Percentiles rank a stretch among this genome's conserved stretches.
Conservation (phyloP, 2,113 vertebrate species). For the Mobula birostris region DNA sequence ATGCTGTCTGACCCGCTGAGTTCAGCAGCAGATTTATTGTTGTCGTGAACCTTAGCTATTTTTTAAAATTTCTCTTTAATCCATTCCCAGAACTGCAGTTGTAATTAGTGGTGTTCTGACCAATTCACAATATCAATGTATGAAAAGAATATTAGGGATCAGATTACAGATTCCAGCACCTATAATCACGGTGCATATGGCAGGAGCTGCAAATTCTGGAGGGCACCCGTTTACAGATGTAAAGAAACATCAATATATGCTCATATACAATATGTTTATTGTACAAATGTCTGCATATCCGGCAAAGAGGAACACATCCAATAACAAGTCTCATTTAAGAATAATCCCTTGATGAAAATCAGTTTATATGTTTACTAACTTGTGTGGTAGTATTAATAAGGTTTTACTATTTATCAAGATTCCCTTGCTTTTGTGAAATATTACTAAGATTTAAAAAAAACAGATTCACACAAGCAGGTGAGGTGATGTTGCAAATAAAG, state of each 20-base stretch:
- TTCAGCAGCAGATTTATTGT: too few relatives aligned
- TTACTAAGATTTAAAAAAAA: neutral
- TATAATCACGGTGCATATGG: neutral
- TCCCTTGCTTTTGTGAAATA: neutral
- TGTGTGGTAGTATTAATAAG: neutral
- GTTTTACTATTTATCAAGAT: neutral
- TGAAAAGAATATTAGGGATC: neutral
- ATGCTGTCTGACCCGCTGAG: too few relatives aligned
- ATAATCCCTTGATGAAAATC: too few relatives aligned
- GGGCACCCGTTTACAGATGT: neutral
- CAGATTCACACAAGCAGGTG: slow-evolving; percentile 33
- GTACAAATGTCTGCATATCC: neutral
- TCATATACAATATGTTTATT: too few relatives aligned
- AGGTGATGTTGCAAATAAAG: neutral
- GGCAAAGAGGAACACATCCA: neutral
- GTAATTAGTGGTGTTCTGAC: neutral
- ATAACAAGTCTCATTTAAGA: neutral
- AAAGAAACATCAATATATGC: neutral
- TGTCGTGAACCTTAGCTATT: neutral
- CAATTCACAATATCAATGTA: neutral
- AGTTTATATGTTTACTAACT: neutral
- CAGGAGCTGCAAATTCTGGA: neutral
- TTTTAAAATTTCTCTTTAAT: neutral
- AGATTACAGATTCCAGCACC: neutral
- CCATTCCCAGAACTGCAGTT: neutral